phyloP scores from a whole-genome alignment of 2,888 invertebrate species.

The Alloscopus bannaensis region DNA sequence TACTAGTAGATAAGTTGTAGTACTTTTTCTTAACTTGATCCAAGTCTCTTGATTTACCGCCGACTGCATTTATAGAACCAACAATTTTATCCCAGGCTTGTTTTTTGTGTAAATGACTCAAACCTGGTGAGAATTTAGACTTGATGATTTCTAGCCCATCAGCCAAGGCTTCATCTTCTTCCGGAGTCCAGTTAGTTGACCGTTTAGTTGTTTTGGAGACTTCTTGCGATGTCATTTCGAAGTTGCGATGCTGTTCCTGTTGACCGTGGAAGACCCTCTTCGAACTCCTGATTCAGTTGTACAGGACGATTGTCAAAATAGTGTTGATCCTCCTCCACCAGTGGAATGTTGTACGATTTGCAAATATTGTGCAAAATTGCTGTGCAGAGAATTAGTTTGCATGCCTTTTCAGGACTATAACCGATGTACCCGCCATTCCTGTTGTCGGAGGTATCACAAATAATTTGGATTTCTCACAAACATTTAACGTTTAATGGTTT shows the following conservation, averaged over 20 bases:
- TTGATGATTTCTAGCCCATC: too few relatives aligned
- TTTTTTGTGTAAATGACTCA: slow-evolving; percentile 8
- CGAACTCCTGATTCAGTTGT: background rate
- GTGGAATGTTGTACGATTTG: background rate
- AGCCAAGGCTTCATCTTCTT: background rate
- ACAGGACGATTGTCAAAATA: too few relatives aligned
- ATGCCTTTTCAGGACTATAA: slow-evolving; percentile 21
- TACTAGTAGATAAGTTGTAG: background rate
- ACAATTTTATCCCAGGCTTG: slow-evolving; percentile 34
- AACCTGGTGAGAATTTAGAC: too few relatives aligned
- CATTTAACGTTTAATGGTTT: too few relatives aligned
- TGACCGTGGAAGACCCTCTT: background rate
- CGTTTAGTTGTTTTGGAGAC: too few relatives aligned
- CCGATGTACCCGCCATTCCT: slow-evolving; percentile 18
- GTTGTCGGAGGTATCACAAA: background rate
- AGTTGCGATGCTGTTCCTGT: too few relatives aligned
- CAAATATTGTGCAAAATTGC: slow-evolving; percentile 45
- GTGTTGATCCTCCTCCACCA: slow-evolving; percentile 5
- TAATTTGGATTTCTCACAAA: too few relatives aligned
- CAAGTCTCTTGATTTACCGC: background rate
- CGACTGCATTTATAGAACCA: slow-evolving; percentile 16
- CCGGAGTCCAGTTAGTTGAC: background rate
- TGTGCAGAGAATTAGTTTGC: slow-evolving; percentile 32
- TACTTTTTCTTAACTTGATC: slow-evolving; percentile 43
- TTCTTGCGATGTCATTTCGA: too few relatives aligned